phyloP scores from a whole-genome alignment of 2,888 invertebrate species.

The Alentia gelatinosa region DNA sequence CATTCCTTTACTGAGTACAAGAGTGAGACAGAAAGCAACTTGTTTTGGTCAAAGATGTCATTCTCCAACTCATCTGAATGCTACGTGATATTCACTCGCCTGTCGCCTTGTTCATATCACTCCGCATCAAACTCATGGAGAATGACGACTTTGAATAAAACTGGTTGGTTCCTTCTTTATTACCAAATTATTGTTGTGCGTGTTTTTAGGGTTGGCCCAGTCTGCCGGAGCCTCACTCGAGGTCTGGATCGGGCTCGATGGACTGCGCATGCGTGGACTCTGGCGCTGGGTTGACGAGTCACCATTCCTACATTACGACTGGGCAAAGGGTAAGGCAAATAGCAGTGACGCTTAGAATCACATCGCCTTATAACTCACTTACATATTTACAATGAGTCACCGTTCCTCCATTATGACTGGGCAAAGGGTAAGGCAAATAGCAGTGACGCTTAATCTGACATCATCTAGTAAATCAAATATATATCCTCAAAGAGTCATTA shows the following conservation, averaged over 20 bases:
- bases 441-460: background rate
- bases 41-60: too few species aligned
- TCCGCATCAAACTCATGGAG: too few species aligned
- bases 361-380: too few species aligned
- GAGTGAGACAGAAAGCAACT: too few species aligned
- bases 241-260: background rate
- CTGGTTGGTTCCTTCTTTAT: too few species aligned
- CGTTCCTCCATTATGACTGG: background rate
- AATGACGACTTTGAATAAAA: too few species aligned
- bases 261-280: background rate
- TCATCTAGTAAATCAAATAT: too few species aligned
- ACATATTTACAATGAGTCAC: too few species aligned
- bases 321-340: background rate
- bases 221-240: background rate
- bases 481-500: background rate
- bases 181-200: background rate
- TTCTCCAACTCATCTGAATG: too few species aligned
- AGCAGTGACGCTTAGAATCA: background rate
- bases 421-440: background rate
- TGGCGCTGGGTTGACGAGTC: background rate
- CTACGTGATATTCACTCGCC: too few species aligned
- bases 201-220: background rate
- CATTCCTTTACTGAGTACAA: too few species aligned
- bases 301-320: background rate
- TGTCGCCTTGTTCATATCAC: too few species aligned